Percentiles rank a stretch among this genome's conserved stretches.
phyloP scores from a whole-genome alignment of 2,797 vertebrate genomes.

The Iguana delicatissima region DNA sequence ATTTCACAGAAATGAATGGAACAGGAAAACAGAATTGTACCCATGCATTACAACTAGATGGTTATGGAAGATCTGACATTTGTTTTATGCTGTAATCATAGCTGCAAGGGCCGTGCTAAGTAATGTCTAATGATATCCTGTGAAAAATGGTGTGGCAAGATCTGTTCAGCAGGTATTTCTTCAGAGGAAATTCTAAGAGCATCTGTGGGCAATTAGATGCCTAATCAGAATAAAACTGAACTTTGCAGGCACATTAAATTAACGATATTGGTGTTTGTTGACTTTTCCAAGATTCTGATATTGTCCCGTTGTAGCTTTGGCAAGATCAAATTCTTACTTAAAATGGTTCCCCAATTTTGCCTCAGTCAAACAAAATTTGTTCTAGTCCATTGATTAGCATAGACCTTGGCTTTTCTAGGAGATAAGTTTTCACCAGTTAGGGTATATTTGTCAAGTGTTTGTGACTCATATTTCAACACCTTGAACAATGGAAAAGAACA shows the following conservation, averaged over 20 bases:
- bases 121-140: constrained; percentile 56
- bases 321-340: constrained; percentile 17
- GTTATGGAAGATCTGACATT: constrained; percentile 50
- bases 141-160: constrained; percentile 72
- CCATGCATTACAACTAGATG: neutral
- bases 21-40: neutral
- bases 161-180: constrained; percentile 70
- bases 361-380: neutral
- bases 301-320: constrained; percentile 35
- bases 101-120: constrained; percentile 49
- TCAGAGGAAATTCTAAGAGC: constrained; percentile 65
- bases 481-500: neutral
- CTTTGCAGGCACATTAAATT: constrained; percentile 61
- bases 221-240: constrained; percentile 64
- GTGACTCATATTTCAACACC: neutral
- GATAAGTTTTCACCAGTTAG: neutral
- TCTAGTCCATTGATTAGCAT: neutral
- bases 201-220: constrained; percentile 70
- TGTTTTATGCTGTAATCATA: constrained; percentile 65
- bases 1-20: neutral
- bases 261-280: constrained; percentile 47
- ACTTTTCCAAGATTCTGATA: neutral
- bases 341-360: neutral
- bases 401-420: neutral
- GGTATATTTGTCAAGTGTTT: neutral